These are phyloP conservation scores for Chionodraco myersi DNA, from an alignment of 2,113 vertebrate genomes.

Conservation along the genomic window DNA sequence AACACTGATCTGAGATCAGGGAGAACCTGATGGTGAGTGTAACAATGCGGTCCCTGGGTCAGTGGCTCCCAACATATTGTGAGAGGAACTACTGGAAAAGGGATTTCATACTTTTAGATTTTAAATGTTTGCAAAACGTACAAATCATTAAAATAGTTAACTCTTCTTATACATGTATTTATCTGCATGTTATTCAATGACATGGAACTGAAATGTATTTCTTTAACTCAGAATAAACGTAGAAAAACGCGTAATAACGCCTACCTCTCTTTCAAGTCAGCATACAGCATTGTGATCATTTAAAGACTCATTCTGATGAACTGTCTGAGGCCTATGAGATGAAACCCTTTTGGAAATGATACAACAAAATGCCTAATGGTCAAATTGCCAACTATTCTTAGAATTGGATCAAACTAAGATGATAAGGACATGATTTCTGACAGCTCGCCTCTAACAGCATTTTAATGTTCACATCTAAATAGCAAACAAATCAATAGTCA, in stretches of 20 bases:
- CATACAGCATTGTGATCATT: background rate
- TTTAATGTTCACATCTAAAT: background rate
- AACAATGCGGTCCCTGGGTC: background rate
- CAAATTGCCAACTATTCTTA: background rate
- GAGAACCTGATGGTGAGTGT: background rate
- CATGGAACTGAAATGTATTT: background rate
- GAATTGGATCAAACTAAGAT: background rate
- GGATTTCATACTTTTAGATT: background rate
- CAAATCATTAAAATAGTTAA: background rate
- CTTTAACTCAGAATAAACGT: background rate
- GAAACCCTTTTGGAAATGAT: background rate
- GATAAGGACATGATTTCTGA: background rate
- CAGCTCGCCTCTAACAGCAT: background rate
- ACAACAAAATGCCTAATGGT: background rate
- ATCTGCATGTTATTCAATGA: background rate
- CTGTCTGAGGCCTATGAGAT: background rate
- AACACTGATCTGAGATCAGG: slow-evolving; percentile 6
- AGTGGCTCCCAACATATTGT: background rate
- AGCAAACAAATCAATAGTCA: background rate
- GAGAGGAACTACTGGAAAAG: background rate
- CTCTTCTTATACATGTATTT: background rate
- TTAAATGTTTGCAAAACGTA: background rate
- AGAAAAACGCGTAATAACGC: background rate
- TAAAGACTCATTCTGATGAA: background rate
- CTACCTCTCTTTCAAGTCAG: background rate